These are phyloP conservation scores for Zapus hudsonius DNA, from an alignment of 2,113 vertebrate genomes.

Conservation along the genomic window DNA sequence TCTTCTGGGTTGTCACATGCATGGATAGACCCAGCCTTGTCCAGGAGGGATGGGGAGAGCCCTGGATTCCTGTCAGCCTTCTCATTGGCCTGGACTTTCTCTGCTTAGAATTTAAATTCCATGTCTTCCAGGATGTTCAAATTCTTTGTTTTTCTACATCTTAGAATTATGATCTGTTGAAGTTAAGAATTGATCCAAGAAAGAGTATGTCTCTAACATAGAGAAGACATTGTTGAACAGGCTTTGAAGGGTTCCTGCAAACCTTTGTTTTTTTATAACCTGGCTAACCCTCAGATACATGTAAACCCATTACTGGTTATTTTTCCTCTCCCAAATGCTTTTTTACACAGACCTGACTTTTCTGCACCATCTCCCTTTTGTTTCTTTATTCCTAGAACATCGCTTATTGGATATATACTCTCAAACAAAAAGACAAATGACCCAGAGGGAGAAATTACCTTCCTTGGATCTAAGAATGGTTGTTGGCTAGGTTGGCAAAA, in stretches of 20 bases:
- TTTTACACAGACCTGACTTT: not conserved
- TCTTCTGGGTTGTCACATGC: slow-evolving; percentile 37
- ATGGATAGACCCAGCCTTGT: slow-evolving; percentile 45
- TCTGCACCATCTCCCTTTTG: not conserved
- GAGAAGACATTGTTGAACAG: not conserved
- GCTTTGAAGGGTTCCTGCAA: slow-evolving; percentile 40
- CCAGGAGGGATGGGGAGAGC: not conserved
- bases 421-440: slow-evolving; percentile 16
- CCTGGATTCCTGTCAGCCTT: slow-evolving; percentile 53
- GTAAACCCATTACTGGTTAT: not conserved
- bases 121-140: slow-evolving; percentile 33
- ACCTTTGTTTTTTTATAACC: not conserved
- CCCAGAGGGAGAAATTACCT: not conserved
- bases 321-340: slow-evolving; percentile 5
- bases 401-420: not conserved
- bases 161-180: slow-evolving; percentile 41
- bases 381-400: slow-evolving; percentile 19
- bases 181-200: slow-evolving; percentile 41
- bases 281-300: not conserved
- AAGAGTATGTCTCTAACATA: not conserved
- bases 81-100: not conserved
- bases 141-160: not conserved
- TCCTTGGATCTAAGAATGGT: not conserved
- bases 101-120: slow-evolving; percentile 44
- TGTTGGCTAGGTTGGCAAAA: not conserved